A percentile compares a stretch with the other conserved stretches of the same genome.
These are phyloP conservation scores for Coregonus sp. DNA, from an alignment of 2,797 vertebrate species.

Conservation along the genomic window DNA sequence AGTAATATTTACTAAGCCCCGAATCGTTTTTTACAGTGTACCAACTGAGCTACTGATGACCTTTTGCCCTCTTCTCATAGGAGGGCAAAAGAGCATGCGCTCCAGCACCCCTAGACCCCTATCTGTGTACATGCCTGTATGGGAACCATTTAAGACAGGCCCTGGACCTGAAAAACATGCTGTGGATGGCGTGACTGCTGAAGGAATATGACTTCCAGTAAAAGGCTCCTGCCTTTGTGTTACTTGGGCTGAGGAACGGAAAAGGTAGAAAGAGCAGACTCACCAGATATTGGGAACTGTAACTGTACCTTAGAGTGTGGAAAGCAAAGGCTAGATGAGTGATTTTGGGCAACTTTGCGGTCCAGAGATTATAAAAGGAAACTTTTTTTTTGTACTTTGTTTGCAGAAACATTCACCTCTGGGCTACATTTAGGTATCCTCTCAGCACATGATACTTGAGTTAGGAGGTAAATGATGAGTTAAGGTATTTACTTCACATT, in stretches of 20 bases:
- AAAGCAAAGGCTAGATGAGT: neutral
- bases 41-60: too few species aligned
- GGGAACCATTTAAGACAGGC: neutral
- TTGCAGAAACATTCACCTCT: slow-evolving; percentile 4
- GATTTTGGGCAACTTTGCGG: neutral
- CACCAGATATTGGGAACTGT: neutral
- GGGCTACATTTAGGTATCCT: neutral
- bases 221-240: neutral
- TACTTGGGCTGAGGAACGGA: slow-evolving; percentile 7
- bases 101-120: too few species aligned
- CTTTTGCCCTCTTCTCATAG: too few species aligned
- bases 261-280: slow-evolving; percentile 17
- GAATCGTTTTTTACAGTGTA: too few species aligned
- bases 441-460: slow-evolving; percentile 10
- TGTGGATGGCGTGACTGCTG: neutral
- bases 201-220: neutral
- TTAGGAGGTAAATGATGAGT: slow-evolving; percentile 13
- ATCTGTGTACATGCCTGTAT: neutral
- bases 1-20: too few species aligned
- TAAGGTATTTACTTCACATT: slow-evolving; percentile 5
- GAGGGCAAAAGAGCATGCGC: too few species aligned
- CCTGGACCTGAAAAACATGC: neutral
- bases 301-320: slow-evolving; percentile 2
- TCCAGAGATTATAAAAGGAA: slow-evolving; percentile 15
- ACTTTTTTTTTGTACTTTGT: slow-evolving; percentile 12